These are phyloP conservation scores for Hesperophylax magnus DNA, from an alignment of 1,140 invertebrate species.

Conservation along the genomic window DNA sequence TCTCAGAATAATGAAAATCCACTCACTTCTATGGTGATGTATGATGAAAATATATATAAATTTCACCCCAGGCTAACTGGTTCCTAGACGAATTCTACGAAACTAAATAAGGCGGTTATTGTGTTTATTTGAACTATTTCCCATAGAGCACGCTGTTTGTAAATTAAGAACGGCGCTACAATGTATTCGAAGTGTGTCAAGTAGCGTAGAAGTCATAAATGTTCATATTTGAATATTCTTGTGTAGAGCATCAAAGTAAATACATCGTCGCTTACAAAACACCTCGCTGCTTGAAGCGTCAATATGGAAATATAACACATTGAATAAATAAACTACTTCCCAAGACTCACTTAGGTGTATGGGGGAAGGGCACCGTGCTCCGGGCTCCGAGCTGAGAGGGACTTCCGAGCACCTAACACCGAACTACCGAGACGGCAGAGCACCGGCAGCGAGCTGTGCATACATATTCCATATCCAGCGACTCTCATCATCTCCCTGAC, in stretches of 20 bases:
- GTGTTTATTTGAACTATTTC: too few species aligned
- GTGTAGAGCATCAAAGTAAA: constrained; percentile 17
- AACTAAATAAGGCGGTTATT: too few species aligned
- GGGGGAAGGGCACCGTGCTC: not conserved
- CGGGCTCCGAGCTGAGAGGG: too few species aligned
- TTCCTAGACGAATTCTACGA: not conserved
- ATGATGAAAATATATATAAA: too few species aligned
- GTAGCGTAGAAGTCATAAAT: not conserved
- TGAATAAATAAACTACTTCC: constrained; percentile 42
- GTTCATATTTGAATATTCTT: constrained; percentile 5
- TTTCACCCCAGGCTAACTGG: not conserved
- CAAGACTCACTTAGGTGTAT: not conserved
- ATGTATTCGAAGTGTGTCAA: not conserved
- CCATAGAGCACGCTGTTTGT: too few species aligned
- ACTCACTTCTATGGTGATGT: too few species aligned
- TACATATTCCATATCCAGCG: constrained; percentile 37
- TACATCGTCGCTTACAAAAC: constrained; percentile 22
- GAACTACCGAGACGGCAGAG: not conserved
- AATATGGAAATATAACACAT: constrained; percentile 43
- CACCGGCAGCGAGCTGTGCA: constrained; percentile 11
- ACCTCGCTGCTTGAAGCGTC: constrained; percentile 26
- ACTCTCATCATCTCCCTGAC: constrained; percentile 15
- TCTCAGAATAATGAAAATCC: too few species aligned
- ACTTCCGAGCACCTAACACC: too few species aligned
- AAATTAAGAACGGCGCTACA: too few species aligned